phyloP scores from a whole-genome alignment of 2,797 vertebrate species.

The Tragelaphus eurycerus region DNA sequence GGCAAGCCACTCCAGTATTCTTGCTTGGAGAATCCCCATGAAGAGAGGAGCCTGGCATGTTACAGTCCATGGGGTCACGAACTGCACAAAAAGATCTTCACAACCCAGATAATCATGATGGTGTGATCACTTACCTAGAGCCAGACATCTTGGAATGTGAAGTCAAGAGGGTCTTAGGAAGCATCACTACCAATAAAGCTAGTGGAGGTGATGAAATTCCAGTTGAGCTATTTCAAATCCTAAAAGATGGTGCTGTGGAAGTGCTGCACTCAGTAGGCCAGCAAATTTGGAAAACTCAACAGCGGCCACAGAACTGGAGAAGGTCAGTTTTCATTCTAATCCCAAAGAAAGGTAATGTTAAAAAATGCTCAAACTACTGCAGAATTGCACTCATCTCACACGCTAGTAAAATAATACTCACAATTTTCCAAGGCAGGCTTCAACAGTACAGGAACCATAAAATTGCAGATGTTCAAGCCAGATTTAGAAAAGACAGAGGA shows the following conservation, averaged over 20 bases:
- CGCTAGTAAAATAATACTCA: neutral
- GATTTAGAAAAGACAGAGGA: neutral
- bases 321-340: neutral
- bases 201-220: neutral
- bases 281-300: neutral
- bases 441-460: neutral
- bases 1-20: neutral
- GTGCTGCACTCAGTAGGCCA: neutral
- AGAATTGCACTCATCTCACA: neutral
- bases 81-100: neutral
- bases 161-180: neutral
- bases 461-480: neutral
- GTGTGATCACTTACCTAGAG: neutral
- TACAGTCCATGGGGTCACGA: neutral
- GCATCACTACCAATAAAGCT: neutral
- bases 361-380: neutral
- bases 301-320: neutral
- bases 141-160: neutral
- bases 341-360: neutral
- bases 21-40: neutral
- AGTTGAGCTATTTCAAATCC: neutral
- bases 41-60: neutral
- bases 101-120: accelerated
- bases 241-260: neutral
- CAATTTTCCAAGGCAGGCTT: neutral